Base-by-base conservation (phyloP, 2,888 invertebrate genomes). In the Steinernema carpocapsae region DNA sequence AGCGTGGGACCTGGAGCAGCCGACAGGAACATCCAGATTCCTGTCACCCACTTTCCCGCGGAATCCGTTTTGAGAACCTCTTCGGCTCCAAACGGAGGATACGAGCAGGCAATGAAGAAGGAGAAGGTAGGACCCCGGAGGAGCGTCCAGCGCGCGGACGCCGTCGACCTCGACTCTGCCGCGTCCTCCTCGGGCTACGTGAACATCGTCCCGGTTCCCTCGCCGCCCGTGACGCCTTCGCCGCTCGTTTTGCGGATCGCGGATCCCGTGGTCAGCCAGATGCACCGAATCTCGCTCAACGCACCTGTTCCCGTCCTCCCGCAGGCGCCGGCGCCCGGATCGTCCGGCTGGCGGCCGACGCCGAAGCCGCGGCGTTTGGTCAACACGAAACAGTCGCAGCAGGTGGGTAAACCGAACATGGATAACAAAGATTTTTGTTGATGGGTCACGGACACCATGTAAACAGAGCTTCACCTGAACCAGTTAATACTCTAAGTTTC, bases 291-390 rank as follows among this genome's bases (percentile, higher is more conserved):
- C 29, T 64, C 64, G 64, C 64, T 64, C 14, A 64, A 10, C 64
- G 24, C 32, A 22, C 29, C 12, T 12, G 64, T 64, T 14, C 64
- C 64, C 14, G 64, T 64, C 17, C 24, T 64, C 7, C 17, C 26
- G 29, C 64, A 64, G 37, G 37, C 3, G 10, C 37, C 37, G 37
- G 37, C 37, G 32, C 64, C 64, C 17, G 29, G 29, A 17, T 64
- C 64, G 64, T 32, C 64, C 1, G 64, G 64, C 29, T 64, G 64
- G 64, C 24, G 32, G 29, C 64, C 64, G 29, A 64, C 64, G 32
- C 64, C 64, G 32, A 64, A 64, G 64, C 64, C 64, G 17, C 29
- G 64, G 12, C 64, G 64, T 1, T 29, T 64, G 32, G 64, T 64
- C 64, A 64, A 64, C 64, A 32, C 64, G 32, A 64, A 64, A 26